phyloP scores from a whole-genome alignment of 2,797 vertebrate species.

The Botia kubotai region DNA sequence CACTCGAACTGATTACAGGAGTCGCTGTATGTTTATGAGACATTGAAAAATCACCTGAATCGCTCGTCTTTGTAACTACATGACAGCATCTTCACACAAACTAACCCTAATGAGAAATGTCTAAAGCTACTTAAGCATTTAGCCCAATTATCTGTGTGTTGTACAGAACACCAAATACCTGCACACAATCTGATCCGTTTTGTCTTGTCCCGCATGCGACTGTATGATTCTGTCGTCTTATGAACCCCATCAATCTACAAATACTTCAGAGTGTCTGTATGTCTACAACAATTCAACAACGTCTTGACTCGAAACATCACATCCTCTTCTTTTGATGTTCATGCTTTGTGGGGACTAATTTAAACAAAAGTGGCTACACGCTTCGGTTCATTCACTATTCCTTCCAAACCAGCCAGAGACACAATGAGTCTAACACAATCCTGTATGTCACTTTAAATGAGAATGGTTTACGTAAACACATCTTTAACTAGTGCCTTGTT shows the following conservation, averaged over 20 bases:
- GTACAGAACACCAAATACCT: too few relatives aligned
- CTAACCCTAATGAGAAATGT: too few relatives aligned
- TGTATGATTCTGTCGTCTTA: background rate
- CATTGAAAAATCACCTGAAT: too few relatives aligned
- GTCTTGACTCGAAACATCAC: background rate
- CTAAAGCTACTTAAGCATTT: too few relatives aligned
- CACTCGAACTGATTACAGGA: too few relatives aligned
- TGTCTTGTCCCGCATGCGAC: background rate
- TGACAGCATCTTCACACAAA: too few relatives aligned
- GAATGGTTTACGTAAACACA: constrained; percentile 35
- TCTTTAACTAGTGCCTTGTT: constrained; percentile 27
- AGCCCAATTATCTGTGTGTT: too few relatives aligned
- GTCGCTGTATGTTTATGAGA: too few relatives aligned
- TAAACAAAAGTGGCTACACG: constrained; percentile 23
- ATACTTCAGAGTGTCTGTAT: too few relatives aligned
- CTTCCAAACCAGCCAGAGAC: constrained; percentile 25
- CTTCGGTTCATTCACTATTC: constrained; percentile 37
- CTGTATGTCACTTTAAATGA: constrained; percentile 47
- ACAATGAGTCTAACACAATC: constrained; percentile 45
- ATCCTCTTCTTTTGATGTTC: constrained; percentile 22
- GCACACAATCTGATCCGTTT: too few relatives aligned
- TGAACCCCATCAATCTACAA: background rate
- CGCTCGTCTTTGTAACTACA: too few relatives aligned
- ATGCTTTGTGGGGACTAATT: constrained; percentile 44
- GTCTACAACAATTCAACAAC: too few relatives aligned